Base-by-base conservation (phyloP, 2,797 vertebrate genomes). In the Sebastes iracundus region DNA sequence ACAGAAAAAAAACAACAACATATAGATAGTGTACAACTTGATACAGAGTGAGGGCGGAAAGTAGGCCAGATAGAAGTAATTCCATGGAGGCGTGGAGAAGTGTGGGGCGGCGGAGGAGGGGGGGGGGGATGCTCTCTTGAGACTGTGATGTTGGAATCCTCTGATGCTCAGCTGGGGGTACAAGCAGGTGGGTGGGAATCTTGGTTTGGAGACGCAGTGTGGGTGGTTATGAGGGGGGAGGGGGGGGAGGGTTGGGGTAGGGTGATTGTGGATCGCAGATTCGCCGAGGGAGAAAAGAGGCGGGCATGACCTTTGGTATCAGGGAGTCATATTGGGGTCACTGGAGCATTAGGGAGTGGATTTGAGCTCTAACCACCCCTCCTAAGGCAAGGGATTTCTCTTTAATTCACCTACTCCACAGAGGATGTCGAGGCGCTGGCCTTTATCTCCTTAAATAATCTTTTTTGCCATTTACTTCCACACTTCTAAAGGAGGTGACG, bases 41-140 rank as follows among this genome's bases (percentile, higher is more conserved):
- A 88, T 90, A 73, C 52, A 85, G 64, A 89, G 93, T 49, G 86
- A 92, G 82, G 90, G 89, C 55, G 74, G 88, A 94, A 95, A 95
- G 88, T 95, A 95, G 94, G 95, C 94, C 94, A 95, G 83, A 94
- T 94, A 93, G 92, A 95, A 95, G 90, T 94, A 95, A 95, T 94
- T 93, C 91, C 74, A 84, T 72, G 87, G 89, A 90, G 86, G 91
- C 87, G 68, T 71, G 81, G 77, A 83, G 87, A 81, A 85, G 80
- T 83, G 84, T 46, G 79, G 78, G 75, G 83, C 75, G 75, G 58
- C 14, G 28, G 80, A 75, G 83, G 69, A 65, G 2, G 0, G 35
- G 0, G 60, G n/a, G 27, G 52, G 60, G 38, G n/a, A 25, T 33
- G 69, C 53, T 88, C 92, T 94, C 91, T 67, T 56, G 87, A 90